phyloP scores from a whole-genome alignment of 2,888 invertebrate genomes.

The Mystacides longicornis region DNA sequence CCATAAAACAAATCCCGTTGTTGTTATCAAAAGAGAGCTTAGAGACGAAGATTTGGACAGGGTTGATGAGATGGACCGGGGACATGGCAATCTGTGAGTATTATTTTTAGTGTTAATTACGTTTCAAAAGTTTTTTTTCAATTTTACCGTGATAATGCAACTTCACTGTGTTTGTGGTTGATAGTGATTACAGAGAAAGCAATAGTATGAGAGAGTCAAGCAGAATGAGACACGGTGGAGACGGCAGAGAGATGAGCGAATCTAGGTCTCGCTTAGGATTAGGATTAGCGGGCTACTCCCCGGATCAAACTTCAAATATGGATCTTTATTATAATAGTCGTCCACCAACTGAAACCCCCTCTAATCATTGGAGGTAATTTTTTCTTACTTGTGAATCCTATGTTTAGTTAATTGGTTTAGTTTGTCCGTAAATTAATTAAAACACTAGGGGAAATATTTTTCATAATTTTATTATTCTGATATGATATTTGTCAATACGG shows the following conservation, averaged over 20 bases:
- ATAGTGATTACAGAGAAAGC: not conserved
- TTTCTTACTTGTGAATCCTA: too few species aligned
- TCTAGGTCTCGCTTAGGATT: slow-evolving; percentile 70
- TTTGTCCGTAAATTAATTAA: too few species aligned
- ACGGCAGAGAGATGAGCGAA: slow-evolving; percentile 71
- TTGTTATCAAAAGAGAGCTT: slow-evolving; percentile 82
- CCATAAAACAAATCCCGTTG: slow-evolving; percentile 84
- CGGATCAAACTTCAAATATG: slow-evolving; percentile 56
- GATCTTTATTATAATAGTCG: slow-evolving; percentile 79
- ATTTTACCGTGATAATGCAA: too few species aligned
- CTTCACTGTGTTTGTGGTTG: too few species aligned
- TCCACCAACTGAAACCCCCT: slow-evolving; percentile 52
- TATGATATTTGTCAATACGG: too few species aligned
- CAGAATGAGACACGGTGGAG: slow-evolving; percentile 56
- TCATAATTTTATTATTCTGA: too few species aligned
- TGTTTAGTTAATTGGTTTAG: too few species aligned
- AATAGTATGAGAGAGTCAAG: slow-evolving; percentile 38
- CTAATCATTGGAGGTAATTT: slow-evolving; percentile 48
- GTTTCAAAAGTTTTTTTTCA: not conserved
- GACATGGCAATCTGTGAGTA: slow-evolving; percentile 24
- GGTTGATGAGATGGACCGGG: slow-evolving; percentile 50
- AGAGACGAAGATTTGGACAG: slow-evolving; percentile 63
- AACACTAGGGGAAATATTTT: too few species aligned
- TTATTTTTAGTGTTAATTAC: not conserved
- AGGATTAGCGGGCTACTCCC: slow-evolving; percentile 58